Conservation (phyloP, 2,888 invertebrate genomes). For the Luperina nickerlii region DNA sequence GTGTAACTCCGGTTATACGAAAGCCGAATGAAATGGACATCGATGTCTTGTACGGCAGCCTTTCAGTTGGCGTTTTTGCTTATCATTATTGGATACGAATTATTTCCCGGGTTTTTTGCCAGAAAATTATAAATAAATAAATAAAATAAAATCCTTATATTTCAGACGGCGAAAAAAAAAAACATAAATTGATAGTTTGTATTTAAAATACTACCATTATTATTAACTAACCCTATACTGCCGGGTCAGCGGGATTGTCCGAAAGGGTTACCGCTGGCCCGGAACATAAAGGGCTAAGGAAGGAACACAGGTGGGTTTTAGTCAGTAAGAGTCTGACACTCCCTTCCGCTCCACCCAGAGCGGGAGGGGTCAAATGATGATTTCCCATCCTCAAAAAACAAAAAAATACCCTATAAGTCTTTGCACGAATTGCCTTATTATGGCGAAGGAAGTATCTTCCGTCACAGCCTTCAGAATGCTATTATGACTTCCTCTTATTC, state of each 20-base stretch:
- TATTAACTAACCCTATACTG: too few species aligned
- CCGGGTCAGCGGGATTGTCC: too few species aligned
- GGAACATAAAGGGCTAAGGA: too few species aligned
- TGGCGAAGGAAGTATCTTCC: not conserved
- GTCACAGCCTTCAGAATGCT: not conserved
- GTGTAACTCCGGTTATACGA: not conserved
- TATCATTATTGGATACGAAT: not conserved
- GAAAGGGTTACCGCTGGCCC: too few species aligned
- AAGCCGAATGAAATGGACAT: not conserved
- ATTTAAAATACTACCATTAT: not conserved
- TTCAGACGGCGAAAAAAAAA: not conserved
- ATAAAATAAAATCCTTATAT: not conserved
- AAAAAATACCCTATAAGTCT: not conserved
- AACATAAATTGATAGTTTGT: not conserved
- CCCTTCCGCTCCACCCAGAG: too few species aligned
- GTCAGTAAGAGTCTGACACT: too few species aligned
- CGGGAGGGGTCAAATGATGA: too few species aligned
- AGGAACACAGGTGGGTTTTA: too few species aligned
- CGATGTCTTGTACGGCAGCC: not conserved
- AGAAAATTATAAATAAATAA: not conserved
- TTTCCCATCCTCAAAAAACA: too few species aligned
- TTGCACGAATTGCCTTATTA: not conserved
- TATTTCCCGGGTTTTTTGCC: not conserved
- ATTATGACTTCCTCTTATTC: not conserved
- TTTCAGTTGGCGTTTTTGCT: not conserved